Evolutionary conservation across 2,113 vertebrate species (phyloP).

Genomic region (Entomyzon cyanotis): DNA sequence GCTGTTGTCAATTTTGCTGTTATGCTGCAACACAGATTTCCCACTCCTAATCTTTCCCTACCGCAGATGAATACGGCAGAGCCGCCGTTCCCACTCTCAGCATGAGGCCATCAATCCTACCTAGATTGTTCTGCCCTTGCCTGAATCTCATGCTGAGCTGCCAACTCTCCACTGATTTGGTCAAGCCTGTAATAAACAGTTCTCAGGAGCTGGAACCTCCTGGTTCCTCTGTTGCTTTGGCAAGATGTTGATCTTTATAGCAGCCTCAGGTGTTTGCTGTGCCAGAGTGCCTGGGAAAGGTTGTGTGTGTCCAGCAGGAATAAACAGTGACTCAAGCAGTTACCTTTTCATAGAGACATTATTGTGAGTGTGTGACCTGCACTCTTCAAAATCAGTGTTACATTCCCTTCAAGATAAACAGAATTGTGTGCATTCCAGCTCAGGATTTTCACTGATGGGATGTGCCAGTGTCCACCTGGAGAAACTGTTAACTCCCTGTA

Average conservation of each 20-base stretch:
- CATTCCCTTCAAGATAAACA: background rate
- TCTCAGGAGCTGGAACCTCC: background rate
- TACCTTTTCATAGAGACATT: background rate
- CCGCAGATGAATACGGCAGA: background rate
- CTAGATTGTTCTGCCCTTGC: background rate
- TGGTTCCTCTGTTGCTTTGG: background rate
- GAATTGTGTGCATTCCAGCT: background rate
- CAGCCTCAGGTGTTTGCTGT: background rate
- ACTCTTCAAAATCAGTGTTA: background rate
- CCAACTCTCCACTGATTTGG: background rate
- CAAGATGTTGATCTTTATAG: background rate
- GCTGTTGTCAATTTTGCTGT: background rate
- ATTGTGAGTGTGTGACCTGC: background rate
- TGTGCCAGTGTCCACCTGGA: background rate
- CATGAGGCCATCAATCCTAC: background rate
- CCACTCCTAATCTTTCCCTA: background rate
- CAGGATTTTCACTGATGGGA: background rate
- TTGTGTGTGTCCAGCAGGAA: background rate
- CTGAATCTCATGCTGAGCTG: background rate
- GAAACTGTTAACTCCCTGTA: background rate
- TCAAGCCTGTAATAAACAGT: background rate
- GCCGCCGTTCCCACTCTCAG: background rate
- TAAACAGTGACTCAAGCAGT: background rate
- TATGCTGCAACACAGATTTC: background rate
- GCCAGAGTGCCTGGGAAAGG: background rate